A percentile compares a stretch with the other conserved stretches of the same genome.
Conservation (phyloP, 2,797 vertebrate genomes). For the Acomys russatus region DNA sequence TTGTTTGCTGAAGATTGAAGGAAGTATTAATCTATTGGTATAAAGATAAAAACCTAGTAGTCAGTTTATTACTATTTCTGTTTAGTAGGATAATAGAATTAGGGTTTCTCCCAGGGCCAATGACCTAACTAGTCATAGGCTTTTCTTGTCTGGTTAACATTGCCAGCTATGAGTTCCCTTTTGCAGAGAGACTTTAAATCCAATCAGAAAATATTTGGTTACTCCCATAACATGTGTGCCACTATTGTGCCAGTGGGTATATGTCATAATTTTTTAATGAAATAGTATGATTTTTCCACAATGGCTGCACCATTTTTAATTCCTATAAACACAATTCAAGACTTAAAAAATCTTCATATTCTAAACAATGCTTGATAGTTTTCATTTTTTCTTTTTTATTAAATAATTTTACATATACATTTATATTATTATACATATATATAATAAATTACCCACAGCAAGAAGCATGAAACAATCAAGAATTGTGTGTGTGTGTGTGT, state of each 20-base stretch:
- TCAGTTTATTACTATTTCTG: background rate
- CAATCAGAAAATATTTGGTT: background rate
- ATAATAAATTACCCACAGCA: too few species aligned
- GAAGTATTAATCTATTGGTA: background rate
- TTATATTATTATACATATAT: too few species aligned
- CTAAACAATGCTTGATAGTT: slow-evolving; percentile 17
- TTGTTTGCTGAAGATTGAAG: background rate
- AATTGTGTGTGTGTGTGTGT: too few species aligned
- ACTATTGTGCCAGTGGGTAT: background rate
- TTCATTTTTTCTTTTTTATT: background rate
- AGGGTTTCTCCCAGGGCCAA: background rate
- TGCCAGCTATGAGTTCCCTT: background rate
- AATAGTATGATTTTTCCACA: background rate
- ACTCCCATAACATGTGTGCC: background rate
- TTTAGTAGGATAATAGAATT: background rate
- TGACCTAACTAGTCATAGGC: background rate
- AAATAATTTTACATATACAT: too few species aligned
- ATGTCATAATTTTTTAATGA: background rate
- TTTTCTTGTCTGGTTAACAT: background rate
- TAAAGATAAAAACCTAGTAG: background rate
- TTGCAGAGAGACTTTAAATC: background rate
- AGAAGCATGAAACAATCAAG: too few species aligned
- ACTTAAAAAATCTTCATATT: background rate
- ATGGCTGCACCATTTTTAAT: background rate
- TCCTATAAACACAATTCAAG: background rate